Evolutionary conservation across 2,113 vertebrate genomes (phyloP), one percentile per base, ranked within the genome.

Genomic region (Muscicapa adusta): DNA sequence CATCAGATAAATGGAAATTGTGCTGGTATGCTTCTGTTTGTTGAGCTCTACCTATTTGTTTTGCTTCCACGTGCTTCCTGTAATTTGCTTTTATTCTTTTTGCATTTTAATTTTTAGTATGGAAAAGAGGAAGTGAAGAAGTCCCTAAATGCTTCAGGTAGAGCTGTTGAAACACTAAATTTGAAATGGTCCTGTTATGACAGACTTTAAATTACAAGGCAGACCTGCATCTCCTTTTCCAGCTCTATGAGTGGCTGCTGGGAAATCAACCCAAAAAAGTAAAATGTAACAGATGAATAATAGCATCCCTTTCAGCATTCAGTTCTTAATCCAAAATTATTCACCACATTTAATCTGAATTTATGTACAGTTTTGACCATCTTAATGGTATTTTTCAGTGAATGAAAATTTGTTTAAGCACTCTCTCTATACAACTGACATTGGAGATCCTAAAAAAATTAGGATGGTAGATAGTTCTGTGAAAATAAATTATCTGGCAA

Each of bases 401-500:
- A 85, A 91, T 60, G 12, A 88, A 78, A 85, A 61, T 40, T 63
- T 85, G 6, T 75, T 43, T 48, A 89, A 94, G 18, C 9, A 14
- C 77, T 84, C 29, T 66, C 12, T 76, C 45, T 76, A 6, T 62
- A 4, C 47, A 48, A 87, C 11, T 81, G 48, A 78, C 25, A 89
- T 75, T 33, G 0, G 14, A 60, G 40, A 53, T 65, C 31, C 57
- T 81, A 48, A 82, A 94, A 95, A 87, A 36, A 36, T 47, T 45
- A 62, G 38, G 16, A 58, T 89, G 57, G 71, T 89, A 62, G 34
- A 78, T 85, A 16, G 4, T 70, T 88, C 67, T 88, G 62, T 73
- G 22, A 57, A 80, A 88, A 86, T 33, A 88, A 92, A 38, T 93
- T 90, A 91, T 80, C 79, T 96, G 85, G 65, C 77, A 89, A 91